Conservation (phyloP, 2,797 vertebrate species). For the Tamandua tetradactyla region DNA sequence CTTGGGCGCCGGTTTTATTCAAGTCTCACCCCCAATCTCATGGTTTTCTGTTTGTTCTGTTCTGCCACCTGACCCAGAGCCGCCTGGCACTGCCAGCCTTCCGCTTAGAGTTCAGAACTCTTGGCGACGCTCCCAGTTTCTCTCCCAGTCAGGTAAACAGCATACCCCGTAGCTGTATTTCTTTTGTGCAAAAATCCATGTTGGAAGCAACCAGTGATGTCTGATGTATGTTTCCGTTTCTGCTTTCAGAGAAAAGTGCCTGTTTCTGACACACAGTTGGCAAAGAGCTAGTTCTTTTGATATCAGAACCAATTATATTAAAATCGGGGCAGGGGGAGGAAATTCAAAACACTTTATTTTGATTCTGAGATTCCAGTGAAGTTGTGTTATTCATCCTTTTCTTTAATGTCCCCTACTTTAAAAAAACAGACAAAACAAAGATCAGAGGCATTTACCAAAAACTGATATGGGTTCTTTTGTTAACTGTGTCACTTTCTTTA, state of each 20-base stretch:
- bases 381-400: conserved; percentile 55
- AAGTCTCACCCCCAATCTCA: neutral
- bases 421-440: neutral
- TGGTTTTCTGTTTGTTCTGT: conserved; percentile 85
- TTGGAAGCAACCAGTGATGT: conserved; percentile 67
- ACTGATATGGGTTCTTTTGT: conserved; percentile 76
- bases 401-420: neutral
- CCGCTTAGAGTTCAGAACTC: conserved; percentile 91
- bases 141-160: conserved; percentile 93
- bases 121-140: conserved; percentile 94
- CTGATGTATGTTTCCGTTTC: conserved; percentile 71
- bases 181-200: conserved; percentile 65
- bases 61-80: conserved; percentile 87
- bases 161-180: conserved; percentile 75
- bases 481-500: conserved; percentile 82
- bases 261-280: conserved; percentile 83
- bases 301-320: neutral
- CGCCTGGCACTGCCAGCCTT: conserved; percentile 86
- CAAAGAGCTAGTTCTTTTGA: conserved; percentile 78
- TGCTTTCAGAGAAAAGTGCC: conserved; percentile 69
- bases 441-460: conserved; percentile 64
- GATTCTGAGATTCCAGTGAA: conserved; percentile 67
- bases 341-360: neutral
- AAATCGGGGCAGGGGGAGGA: neutral
- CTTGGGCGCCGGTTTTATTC: neutral